These are phyloP conservation scores for Allochrocebus solatus DNA, from an alignment of 2,797 vertebrate species.

Conservation along the genomic window DNA sequence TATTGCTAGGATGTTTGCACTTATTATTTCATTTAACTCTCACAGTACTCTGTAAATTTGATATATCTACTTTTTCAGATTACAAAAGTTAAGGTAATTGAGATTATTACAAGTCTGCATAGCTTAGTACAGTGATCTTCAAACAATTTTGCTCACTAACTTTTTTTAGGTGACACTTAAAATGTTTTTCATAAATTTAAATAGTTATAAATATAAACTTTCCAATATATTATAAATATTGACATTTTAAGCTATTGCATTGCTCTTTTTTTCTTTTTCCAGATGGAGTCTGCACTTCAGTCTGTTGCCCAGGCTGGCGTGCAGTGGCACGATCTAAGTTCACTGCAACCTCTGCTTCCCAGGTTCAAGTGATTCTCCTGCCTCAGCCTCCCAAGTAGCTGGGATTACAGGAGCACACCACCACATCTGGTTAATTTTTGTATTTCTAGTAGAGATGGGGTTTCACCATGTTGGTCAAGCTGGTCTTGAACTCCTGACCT, in stretches of 20 bases:
- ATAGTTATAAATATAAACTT: not conserved
- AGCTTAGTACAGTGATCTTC: not conserved
- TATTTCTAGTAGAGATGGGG: too few species aligned
- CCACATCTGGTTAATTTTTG: too few species aligned
- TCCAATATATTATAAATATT: constrained; percentile 18
- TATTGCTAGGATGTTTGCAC: not conserved
- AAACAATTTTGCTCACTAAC: not conserved
- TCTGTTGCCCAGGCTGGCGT: too few species aligned
- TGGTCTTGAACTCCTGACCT: too few species aligned
- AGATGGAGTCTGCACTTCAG: too few species aligned
- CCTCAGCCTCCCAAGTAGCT: too few species aligned
- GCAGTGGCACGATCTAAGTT: too few species aligned
- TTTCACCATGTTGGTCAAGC: too few species aligned
- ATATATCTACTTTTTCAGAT: not conserved
- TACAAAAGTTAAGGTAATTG: not conserved
- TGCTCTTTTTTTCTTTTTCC: not conserved
- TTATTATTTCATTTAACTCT: not conserved
- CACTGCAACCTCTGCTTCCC: too few species aligned
- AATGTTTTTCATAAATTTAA: constrained; percentile 38
- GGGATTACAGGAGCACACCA: too few species aligned
- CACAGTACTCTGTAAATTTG: not conserved
- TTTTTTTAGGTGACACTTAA: not conserved
- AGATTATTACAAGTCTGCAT: not conserved
- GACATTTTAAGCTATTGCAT: constrained; percentile 37
- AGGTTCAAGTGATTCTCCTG: too few species aligned